Evolutionary conservation across 2,113 vertebrate genomes (phyloP).

Genomic region (Myotis yumanensis): DNA sequence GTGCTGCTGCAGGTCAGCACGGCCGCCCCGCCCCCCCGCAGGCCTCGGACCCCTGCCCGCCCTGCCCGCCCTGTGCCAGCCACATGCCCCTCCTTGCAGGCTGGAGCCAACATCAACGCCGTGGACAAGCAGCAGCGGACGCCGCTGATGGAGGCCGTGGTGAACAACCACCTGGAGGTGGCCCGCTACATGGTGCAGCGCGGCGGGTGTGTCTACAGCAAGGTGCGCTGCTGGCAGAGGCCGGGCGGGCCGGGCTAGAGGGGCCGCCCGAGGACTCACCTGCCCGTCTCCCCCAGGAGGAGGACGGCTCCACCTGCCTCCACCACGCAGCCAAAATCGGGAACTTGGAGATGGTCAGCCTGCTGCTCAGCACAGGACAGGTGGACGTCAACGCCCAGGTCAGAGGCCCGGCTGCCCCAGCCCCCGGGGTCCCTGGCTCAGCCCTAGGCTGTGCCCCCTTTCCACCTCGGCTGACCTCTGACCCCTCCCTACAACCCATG

Average conservation of each 20-base stretch:
- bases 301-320: conserved; percentile 93
- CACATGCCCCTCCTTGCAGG: conserved; percentile 77
- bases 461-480: background rate
- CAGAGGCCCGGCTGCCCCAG: background rate
- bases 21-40: background rate
- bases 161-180: conserved; percentile 90
- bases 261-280: background rate
- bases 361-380: conserved; percentile 92
- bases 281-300: conserved; percentile 84
- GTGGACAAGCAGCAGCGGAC: conserved; percentile 91
- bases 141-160: conserved; percentile 91
- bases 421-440: background rate
- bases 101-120: conserved; percentile 91
- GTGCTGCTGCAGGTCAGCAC: conserved; percentile 89
- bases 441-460: background rate
- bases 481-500: background rate
- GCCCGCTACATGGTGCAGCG: conserved; percentile 90
- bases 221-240: conserved; percentile 72
- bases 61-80: background rate
- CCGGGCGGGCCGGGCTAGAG: fast-evolving
- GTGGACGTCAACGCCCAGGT: conserved; percentile 95
- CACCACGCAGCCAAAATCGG: conserved; percentile 94
- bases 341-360: conserved; percentile 89
- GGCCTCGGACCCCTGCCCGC: background rate
- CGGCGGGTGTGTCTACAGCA: conserved; percentile 90